These are phyloP conservation scores for Tychaedon coryphoeus DNA, from an alignment of 2,113 vertebrate genomes.

Conservation along the genomic window DNA sequence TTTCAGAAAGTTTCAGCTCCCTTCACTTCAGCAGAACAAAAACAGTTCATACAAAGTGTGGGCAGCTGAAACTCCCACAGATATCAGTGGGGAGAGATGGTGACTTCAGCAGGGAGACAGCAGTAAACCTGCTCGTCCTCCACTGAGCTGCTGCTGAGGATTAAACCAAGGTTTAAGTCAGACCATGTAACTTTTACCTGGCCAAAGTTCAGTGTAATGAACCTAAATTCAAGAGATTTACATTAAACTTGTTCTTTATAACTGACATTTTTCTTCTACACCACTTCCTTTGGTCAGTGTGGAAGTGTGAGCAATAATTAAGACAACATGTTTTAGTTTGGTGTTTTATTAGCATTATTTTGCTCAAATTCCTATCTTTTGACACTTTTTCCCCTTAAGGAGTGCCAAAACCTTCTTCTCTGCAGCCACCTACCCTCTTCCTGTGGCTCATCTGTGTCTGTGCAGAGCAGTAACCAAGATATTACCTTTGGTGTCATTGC, in stretches of 20 bases:
- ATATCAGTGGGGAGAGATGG: not conserved
- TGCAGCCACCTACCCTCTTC: not conserved
- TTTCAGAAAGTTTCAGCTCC: not conserved
- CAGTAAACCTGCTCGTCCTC: not conserved
- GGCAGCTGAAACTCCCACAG: not conserved
- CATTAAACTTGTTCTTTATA: not conserved
- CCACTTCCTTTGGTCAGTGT: not conserved
- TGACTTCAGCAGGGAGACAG: not conserved
- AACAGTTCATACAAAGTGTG: not conserved
- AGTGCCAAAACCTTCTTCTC: not conserved
- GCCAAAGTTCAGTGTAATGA: not conserved
- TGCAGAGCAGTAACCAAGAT: not conserved
- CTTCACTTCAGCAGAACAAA: not conserved
- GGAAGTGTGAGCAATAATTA: not conserved
- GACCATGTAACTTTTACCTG: not conserved
- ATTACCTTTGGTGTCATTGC: not conserved
- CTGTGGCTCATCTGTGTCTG: not conserved
- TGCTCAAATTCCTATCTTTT: not conserved
- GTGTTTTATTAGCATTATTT: not conserved
- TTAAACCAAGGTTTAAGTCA: not conserved
- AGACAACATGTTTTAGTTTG: rapidly evolving
- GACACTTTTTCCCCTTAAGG: not conserved
- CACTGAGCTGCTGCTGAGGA: not conserved
- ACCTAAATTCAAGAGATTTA: not conserved
- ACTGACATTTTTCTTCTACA: not conserved